A percentile compares a stretch with the other conserved stretches of the same genome.
phyloP scores from a whole-genome alignment of 2,113 vertebrate species.

The Addax nasomaculatus region DNA sequence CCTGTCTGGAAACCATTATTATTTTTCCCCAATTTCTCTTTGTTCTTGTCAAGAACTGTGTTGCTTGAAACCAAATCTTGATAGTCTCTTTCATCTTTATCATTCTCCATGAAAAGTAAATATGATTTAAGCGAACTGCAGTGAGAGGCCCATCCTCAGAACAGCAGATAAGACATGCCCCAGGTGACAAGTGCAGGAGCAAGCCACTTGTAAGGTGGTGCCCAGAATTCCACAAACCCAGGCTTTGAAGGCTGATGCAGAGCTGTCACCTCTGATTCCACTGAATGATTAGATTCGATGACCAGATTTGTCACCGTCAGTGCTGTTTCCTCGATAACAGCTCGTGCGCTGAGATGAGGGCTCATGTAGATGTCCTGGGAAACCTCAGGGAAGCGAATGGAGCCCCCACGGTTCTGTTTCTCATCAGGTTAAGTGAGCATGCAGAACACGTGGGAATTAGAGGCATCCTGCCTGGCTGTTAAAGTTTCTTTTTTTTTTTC shows the following conservation, averaged over 20 bases:
- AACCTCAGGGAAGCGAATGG: neutral
- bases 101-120: neutral
- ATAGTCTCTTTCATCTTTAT: slow-evolving; percentile 47
- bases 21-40: slow-evolving; percentile 16
- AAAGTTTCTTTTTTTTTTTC: neutral
- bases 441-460: neutral
- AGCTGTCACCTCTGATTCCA: neutral
- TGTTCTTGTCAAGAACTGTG: slow-evolving; percentile 31
- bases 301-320: neutral
- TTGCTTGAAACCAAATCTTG: slow-evolving; percentile 44
- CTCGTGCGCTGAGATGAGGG: neutral
- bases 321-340: neutral
- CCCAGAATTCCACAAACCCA: neutral
- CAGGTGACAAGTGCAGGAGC: neutral
- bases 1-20: slow-evolving; percentile 35
- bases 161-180: neutral
- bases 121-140: neutral
- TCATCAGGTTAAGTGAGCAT: neutral
- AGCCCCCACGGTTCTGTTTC: neutral
- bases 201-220: neutral
- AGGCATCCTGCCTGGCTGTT: neutral
- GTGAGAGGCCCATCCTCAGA: neutral
- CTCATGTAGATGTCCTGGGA: neutral
- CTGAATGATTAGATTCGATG: neutral
- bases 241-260: neutral